Evolutionary conservation across 2,113 vertebrate genomes (phyloP).

Genomic region (Uria lomvia): DNA sequence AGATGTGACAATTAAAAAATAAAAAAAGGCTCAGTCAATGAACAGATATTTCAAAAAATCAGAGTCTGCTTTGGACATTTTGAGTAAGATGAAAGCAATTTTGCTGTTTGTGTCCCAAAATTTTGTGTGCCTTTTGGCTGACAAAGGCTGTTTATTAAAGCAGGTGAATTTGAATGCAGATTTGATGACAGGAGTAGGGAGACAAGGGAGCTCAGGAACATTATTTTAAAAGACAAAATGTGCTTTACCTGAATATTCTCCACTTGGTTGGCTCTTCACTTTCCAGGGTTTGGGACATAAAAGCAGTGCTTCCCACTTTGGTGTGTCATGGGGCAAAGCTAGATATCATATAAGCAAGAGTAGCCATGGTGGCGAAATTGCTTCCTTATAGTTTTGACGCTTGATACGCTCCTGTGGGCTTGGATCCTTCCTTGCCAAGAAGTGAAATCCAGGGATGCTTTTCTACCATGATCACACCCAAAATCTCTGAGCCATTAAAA

Average conservation of each 20-base stretch:
- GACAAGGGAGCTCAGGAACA: neutral
- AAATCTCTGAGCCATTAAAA: neutral
- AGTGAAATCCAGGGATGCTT: neutral
- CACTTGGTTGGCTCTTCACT: neutral
- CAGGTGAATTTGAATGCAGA: neutral
- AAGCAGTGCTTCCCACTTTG: neutral
- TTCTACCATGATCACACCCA: neutral
- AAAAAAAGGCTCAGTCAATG: neutral
- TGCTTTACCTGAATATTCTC: neutral
- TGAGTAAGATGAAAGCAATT: neutral
- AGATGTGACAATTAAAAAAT: neutral
- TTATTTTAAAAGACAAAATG: neutral
- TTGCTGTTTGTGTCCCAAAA: neutral
- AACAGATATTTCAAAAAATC: neutral
- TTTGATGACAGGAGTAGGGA: neutral
- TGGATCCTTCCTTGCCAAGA: neutral
- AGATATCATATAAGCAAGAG: neutral
- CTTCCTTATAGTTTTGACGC: neutral
- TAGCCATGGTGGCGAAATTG: neutral
- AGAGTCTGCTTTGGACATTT: neutral
- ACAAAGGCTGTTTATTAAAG: neutral
- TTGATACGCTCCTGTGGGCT: neutral
- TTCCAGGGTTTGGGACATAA: neutral
- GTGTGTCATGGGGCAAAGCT: neutral
- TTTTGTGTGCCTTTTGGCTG: neutral